Evolutionary conservation across 2,797 vertebrate genomes (phyloP).

Genomic region (Lepilemur ruficaudatus): DNA sequence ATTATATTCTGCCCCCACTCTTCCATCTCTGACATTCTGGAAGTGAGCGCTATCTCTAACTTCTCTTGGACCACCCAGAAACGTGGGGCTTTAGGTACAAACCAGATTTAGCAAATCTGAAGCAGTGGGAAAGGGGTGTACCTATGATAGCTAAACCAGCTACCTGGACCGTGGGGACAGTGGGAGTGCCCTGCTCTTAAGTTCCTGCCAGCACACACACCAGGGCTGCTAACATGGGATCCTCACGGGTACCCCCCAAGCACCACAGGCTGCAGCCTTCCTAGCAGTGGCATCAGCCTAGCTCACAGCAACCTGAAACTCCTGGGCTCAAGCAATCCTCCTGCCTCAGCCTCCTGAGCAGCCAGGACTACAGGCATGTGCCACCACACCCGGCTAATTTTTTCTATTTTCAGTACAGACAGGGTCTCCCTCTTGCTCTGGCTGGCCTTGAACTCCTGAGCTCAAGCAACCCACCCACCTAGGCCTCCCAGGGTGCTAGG

Average conservation of each 20-base stretch:
- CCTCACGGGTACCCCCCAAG: too few species aligned
- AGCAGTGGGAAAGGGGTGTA: background rate
- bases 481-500: too few species aligned
- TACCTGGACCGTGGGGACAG: background rate
- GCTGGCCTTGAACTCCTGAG: too few species aligned
- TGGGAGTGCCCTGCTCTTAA: background rate
- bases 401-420: too few species aligned
- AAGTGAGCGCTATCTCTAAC: background rate
- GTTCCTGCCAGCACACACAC: background rate
- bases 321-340: too few species aligned
- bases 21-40: background rate
- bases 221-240: background rate
- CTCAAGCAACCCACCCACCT: too few species aligned
- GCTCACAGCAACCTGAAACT: background rate
- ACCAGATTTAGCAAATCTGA: background rate
- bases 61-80: background rate
- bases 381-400: too few species aligned
- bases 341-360: too few species aligned
- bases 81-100: background rate
- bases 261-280: background rate
- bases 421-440: too few species aligned
- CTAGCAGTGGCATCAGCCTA: background rate
- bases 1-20: constrained; percentile 27
- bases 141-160: background rate
- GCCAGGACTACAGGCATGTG: too few species aligned